Evolutionary conservation across 2,113 vertebrate species (phyloP).

Genomic region (Eublepharis macularius): DNA sequence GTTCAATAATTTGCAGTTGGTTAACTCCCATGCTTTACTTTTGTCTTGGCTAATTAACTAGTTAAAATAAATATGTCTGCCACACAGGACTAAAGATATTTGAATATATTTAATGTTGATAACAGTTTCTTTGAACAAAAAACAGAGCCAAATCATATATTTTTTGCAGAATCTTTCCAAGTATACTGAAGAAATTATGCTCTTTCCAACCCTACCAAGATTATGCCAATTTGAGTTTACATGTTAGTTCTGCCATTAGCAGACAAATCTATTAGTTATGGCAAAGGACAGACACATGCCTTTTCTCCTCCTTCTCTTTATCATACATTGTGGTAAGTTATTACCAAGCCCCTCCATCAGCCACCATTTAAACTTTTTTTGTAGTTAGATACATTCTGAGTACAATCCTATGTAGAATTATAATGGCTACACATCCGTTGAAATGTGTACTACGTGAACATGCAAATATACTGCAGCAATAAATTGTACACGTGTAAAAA

Average conservation of each 20-base stretch:
- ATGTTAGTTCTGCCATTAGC: conserved; percentile 7
- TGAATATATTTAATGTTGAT: conserved; percentile 9
- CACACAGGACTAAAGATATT: not conserved
- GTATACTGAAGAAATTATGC: not conserved
- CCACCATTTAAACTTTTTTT: not conserved
- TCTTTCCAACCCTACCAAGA: not conserved
- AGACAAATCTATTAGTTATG: not conserved
- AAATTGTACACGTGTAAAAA: not conserved
- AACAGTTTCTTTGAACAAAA: conserved; percentile 7
- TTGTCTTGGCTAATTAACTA: conserved; percentile 8
- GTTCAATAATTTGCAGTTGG: conserved; percentile 37
- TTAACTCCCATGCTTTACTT: not conserved
- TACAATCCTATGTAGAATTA: not conserved
- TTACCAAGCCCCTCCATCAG: not conserved
- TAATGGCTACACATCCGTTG: not conserved
- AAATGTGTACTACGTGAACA: not conserved
- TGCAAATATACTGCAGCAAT: not conserved
- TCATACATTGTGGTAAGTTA: not conserved
- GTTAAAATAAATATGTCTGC: conserved; percentile 6
- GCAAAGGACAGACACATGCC: not conserved
- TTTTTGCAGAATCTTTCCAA: not conserved
- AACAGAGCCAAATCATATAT: not conserved
- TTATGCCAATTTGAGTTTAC: not conserved
- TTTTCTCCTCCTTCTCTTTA: not conserved
- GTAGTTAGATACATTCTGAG: not conserved